Evolutionary conservation across 2,888 invertebrate genomes (phyloP), one percentile per base, ranked within the genome.

Genomic region (Ennomos quercinarius): DNA sequence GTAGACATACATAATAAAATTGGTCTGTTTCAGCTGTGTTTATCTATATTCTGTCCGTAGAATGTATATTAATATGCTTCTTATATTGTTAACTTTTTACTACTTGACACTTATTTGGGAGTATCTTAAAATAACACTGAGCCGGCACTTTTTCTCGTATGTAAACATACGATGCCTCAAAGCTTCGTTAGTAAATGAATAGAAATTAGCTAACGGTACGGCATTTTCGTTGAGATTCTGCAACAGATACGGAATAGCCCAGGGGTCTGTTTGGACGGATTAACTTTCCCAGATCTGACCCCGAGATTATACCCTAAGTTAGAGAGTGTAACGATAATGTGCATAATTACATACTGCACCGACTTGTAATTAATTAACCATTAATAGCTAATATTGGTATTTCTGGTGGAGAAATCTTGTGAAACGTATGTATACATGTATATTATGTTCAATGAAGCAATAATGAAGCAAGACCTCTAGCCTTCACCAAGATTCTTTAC

Each of bases 281-380:
- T 17, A 43, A 42, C 13, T 48, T 63, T 48, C 45, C 46, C 49
- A 50, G 59, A 61, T 61, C 36, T 61, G 61, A 61, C 61, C 61
- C 41, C 44, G 41, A 49, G 61, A 53, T 57, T 45, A 46, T 11
- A 41, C 43, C 46, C 38, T 38, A 10, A 41, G 27, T 8, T 10
- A 9, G 37, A 50, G 57, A 57, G 53, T 50, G 43, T 8, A 9
- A 46, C 53, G 57, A 62, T 57, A 49, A 55, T 47, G 41, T 36
- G n/a, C 35, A 36, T 57, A 60, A 55, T 60, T 60, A 55, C 46
- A 50, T 11, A 41, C 39, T 38, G 42, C 11, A 43, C 37, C 51
- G 70, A 61, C 63, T 64, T 57, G 43, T 10, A 11, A 52, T 39
- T 58, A 45, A 46, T 55, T 50, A 50, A 17, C 50, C 11, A 50